Conservation (phyloP, 2,113 vertebrate genomes). For the Hassar affinis region DNA sequence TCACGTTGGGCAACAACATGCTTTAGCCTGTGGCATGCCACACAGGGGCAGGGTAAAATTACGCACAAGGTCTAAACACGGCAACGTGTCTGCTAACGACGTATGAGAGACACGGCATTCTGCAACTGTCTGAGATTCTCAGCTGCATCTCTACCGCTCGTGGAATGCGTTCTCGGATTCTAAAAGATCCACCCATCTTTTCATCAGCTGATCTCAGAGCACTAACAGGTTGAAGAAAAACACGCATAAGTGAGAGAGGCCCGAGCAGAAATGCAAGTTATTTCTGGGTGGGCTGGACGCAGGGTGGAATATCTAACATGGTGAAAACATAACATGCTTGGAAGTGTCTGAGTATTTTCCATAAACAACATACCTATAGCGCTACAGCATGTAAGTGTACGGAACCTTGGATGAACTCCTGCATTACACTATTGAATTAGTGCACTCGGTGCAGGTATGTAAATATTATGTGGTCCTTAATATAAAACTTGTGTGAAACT, state of each 20-base stretch:
- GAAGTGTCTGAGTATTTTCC: conserved; percentile 32
- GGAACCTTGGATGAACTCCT: conserved; percentile 15
- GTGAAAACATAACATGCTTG: conserved; percentile 26
- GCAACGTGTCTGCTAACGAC: conserved; percentile 21
- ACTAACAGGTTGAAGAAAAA: neutral
- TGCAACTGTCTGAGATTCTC: conserved; percentile 34
- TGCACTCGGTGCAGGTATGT: conserved; percentile 14
- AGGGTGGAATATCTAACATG: conserved; percentile 7
- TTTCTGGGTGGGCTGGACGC: conserved; percentile 26
- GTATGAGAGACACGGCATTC: neutral
- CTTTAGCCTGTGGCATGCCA: conserved; percentile 33
- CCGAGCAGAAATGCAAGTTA: conserved; percentile 19
- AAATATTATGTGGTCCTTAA: conserved; percentile 36
- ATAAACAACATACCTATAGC: conserved; percentile 29
- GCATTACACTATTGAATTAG: conserved; percentile 9
- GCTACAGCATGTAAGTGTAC: conserved; percentile 6
- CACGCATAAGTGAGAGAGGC: neutral
- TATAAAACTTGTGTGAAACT: conserved; percentile 18
- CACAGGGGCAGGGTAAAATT: conserved; percentile 35
- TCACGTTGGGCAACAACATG: conserved; percentile 39
- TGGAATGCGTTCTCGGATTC: conserved; percentile 38
- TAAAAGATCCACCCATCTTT: neutral
- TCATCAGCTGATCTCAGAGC: conserved; percentile 10
- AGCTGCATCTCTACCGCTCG: conserved; percentile 11
- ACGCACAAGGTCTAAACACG: neutral